Base-by-base conservation (phyloP, 30 jellyfish, hydroid and myxozoan genomes). In the Hydractinia echinata region DNA sequence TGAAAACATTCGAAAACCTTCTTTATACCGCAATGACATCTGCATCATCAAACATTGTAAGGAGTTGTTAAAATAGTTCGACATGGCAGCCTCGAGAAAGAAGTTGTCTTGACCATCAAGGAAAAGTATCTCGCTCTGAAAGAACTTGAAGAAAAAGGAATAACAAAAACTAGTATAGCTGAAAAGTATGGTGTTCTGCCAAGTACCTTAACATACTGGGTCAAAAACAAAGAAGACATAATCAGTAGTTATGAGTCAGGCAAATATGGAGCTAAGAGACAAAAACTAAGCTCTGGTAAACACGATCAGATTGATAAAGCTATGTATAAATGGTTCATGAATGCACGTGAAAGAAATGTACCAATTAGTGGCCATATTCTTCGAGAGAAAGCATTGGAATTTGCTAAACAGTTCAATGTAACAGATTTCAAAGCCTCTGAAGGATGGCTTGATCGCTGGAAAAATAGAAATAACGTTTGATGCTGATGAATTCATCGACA, bases 361-460 rank as follows among this genome's bases (percentile, higher is more conserved):
- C 86, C 85, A 54, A 61, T 80, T 80, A 10, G 84, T 13, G 88
- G 85, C 16, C 8, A 53, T 44, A 80, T 80, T 15, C 74, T 83
- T 19, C 20, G 67, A 68, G 86, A 83, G 76, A 72, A 73, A 79
- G 86, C 91, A 11, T 30, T 54, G 74, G 58, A 73, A 64, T 84
- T 58, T 78, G n/a, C n/a, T n/a, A n/a, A n/a, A n/a, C n/a, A n/a
- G n/a, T n/a, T n/a, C n/a, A n/a, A n/a, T n/a, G n/a, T n/a, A n/a
- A n/a, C n/a, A n/a, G n/a, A n/a, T n/a, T n/a, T n/a, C n/a, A n/a
- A n/a, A n/a, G n/a, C n/a, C 18, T 72, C 91, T 19, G 89, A 61
- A 61, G 94, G 89, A 13, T 84, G 89, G 94, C 83, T 76, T 9
- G 84, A 78, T 61, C 78, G 78, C n/a, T 84, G 87, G 94, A 84